Conservation (phyloP, 1,140 invertebrate species). For the Ruditapes philippinarum region DNA sequence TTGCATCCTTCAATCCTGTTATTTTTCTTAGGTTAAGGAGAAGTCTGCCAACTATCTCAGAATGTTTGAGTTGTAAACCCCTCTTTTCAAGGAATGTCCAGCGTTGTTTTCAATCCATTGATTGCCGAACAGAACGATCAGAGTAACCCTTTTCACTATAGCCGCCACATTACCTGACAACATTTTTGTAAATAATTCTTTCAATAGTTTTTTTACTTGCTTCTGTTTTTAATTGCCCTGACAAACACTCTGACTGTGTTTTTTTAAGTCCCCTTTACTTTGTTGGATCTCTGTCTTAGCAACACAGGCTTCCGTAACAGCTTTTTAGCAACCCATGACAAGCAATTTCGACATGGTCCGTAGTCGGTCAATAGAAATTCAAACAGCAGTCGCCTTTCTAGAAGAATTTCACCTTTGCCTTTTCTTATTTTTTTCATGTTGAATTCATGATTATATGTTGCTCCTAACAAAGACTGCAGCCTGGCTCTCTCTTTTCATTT, state of each 20-base stretch:
- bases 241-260: slow-evolving; percentile 46
- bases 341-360: slow-evolving; percentile 55
- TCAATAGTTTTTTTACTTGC: slow-evolving; percentile 44
- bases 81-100: slow-evolving; percentile 38
- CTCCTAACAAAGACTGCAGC: not conserved
- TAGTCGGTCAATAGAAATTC: slow-evolving; percentile 22
- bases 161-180: slow-evolving; percentile 6
- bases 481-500: not conserved
- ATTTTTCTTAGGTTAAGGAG: slow-evolving; percentile 38
- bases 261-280: not conserved
- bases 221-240: not conserved
- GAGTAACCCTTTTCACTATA: slow-evolving; percentile 7
- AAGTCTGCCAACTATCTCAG: slow-evolving; percentile 46
- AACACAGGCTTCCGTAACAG: slow-evolving; percentile 34
- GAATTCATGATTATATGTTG: slow-evolving; percentile 56
- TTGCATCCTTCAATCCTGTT: not conserved
- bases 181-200: slow-evolving; percentile 55
- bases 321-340: slow-evolving; percentile 40
- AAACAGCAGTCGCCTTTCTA: slow-evolving; percentile 26
- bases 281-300: not conserved
- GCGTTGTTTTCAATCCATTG: slow-evolving; percentile 57
- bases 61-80: slow-evolving; percentile 46
- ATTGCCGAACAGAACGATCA: slow-evolving; percentile 55
- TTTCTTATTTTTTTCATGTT: slow-evolving; percentile 23
- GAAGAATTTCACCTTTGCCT: slow-evolving; percentile 54